Evolutionary conservation across 2,888 invertebrate genomes (phyloP), one percentile per base, ranked within the genome.

Genomic region (Rhagonycha fulva): DNA sequence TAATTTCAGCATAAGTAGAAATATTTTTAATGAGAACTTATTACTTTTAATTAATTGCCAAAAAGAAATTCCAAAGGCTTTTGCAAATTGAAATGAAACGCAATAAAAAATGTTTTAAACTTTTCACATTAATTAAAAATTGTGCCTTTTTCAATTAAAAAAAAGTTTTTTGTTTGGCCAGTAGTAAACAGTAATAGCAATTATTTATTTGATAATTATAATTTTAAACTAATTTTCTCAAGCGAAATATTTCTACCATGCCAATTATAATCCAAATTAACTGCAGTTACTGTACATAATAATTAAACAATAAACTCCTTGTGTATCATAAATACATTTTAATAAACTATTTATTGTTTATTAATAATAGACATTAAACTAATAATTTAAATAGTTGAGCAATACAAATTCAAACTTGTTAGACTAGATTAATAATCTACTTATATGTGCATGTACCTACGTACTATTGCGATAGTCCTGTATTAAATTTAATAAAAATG

Each of bases 331-430:
- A 73, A 77, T 76, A 80, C 79, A 82, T 82, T 82, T 80, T 79
- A 81, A 77, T 81, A 80, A 79, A 81, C 81, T 83, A 84, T 84
- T 84, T 82, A 82, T 83, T 83, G 77, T 77, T 79, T 80, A 77
- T 79, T 76, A 76, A 74, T 47, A 62, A 80, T 77, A 78, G 76
- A 79, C 77, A 80, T 77, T 79, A 79, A 78, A 80, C 66, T 28
- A 76, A 80, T 72, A 74, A 82, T 78, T 76, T 81, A 80, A 78
- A 72, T 84, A 83, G 84, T 83, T 81, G 85, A 86, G 85, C 85
- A 86, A 86, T 86, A 86, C 84, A 83, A 85, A 84, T 86, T 85
- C 85, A 85, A 86, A 84, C 84, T 83, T 80, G 83, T 77, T 77
- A 77, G 75, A 75, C 68, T 78, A 78, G 75, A 62, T 47, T 47